Evolutionary conservation across 2,888 invertebrate species (phyloP).

Genomic region (Cerceris ruficornis): DNA sequence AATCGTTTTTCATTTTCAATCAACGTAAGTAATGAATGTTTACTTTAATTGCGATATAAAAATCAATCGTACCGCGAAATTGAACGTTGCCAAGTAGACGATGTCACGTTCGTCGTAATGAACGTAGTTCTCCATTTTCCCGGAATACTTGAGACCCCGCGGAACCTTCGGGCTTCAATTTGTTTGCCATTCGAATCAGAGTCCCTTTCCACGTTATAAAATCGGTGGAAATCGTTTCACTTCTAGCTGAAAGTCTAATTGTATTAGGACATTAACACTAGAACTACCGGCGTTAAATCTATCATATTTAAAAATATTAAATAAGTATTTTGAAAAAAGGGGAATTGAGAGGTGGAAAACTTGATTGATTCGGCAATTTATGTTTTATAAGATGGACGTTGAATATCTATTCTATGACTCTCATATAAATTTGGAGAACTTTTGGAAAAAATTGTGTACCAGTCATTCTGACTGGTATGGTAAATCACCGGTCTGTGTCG

Average conservation of each 20-base stretch:
- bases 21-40: slow-evolving; percentile 28
- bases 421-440: no score
- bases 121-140: slow-evolving; percentile 45
- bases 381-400: no score
- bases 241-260: slow-evolving; percentile 42
- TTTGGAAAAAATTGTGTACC: no score
- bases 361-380: no score
- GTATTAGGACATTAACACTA: slow-evolving; percentile 51
- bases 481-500: not conserved
- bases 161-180: slow-evolving; percentile 35
- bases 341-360: no score
- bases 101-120: slow-evolving; percentile 11
- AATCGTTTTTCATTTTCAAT: slow-evolving; percentile 16
- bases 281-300: slow-evolving; percentile 29
- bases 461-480: no score
- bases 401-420: no score
- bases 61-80: slow-evolving; percentile 38
- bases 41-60: slow-evolving; percentile 24
- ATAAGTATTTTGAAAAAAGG: no score
- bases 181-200: slow-evolving; percentile 50
- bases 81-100: slow-evolving; percentile 7
- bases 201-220: slow-evolving; percentile 32
- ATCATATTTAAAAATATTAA: no score
- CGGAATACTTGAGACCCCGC: slow-evolving; percentile 39
- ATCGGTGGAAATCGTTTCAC: slow-evolving; percentile 37